These are phyloP conservation scores for Rhaphigaster nebulosa DNA, from an alignment of 2,888 invertebrate species.

Conservation along the genomic window DNA sequence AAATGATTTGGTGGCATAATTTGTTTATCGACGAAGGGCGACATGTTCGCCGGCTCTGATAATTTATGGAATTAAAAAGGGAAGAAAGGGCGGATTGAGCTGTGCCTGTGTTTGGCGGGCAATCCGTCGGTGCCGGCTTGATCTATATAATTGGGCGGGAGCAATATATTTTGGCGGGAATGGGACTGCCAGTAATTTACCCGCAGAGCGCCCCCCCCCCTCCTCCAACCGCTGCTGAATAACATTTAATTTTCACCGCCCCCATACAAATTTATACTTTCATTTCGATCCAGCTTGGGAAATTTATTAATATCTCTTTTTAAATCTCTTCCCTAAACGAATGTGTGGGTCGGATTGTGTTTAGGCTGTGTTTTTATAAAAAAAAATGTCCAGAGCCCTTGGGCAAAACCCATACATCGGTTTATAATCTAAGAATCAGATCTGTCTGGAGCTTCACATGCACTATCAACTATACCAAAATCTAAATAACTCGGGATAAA, in stretches of 20 bases:
- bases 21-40: conserved; percentile 18
- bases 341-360: neutral
- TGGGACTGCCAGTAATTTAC: conserved; percentile 38
- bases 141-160: conserved; percentile 50
- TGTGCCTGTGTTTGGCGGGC: conserved; percentile 41
- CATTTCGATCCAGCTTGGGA: neutral
- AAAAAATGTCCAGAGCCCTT: neutral
- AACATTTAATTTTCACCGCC: conserved; percentile 47
- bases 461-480: no score
- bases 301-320: conserved; percentile 40
- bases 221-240: neutral
- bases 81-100: conserved; percentile 47
- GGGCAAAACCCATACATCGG: neutral
- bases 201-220: neutral
- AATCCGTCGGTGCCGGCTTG: conserved; percentile 45
- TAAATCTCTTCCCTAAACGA: neutral
- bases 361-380: neutral
- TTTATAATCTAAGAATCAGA: no score
- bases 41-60: neutral
- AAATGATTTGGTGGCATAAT: conserved; percentile 25
- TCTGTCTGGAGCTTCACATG: no score
- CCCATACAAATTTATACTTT: conserved; percentile 44
- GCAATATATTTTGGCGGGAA: conserved; percentile 50
- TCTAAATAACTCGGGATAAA: no score
- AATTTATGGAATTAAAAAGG: conserved; percentile 49